phyloP scores from a whole-genome alignment of 1,140 invertebrate species.

The Drosophila suzukii region DNA sequence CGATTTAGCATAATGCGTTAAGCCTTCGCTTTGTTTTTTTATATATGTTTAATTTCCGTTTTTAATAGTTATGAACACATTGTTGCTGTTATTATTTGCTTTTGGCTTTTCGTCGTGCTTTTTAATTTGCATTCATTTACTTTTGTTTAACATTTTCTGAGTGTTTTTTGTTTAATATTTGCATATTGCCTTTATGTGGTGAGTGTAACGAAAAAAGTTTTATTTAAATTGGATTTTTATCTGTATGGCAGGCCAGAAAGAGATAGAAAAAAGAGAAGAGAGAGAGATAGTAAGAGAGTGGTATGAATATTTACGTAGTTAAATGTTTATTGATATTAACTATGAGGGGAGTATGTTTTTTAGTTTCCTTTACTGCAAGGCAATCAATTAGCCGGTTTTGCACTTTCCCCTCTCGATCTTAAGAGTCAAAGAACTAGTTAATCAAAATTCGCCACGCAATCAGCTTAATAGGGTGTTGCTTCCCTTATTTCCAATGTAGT shows the following conservation, averaged over 20 bases:
- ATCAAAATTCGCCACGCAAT: neutral
- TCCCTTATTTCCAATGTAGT: neutral
- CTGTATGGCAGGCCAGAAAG: constrained; percentile 39
- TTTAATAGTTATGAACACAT: constrained; percentile 75
- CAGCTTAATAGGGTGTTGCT: neutral
- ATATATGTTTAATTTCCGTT: constrained; percentile 43
- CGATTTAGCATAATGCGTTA: constrained; percentile 55
- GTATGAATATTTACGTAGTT: constrained; percentile 59
- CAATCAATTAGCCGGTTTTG: constrained; percentile 23
- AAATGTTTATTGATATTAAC: constrained; percentile 31
- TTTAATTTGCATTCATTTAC: constrained; percentile 36
- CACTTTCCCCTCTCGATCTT: constrained; percentile 1
- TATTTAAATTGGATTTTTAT: constrained; percentile 66
- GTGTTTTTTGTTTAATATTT: constrained; percentile 66
- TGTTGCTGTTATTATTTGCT: constrained; percentile 50
- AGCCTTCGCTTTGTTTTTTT: constrained; percentile 27
- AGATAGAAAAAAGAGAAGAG: constrained; percentile 25
- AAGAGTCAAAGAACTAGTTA: neutral
- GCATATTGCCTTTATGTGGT: constrained; percentile 65
- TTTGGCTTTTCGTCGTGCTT: constrained; percentile 19
- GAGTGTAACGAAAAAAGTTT: constrained; percentile 46
- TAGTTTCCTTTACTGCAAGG: constrained; percentile 28
- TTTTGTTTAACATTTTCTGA: constrained; percentile 51
- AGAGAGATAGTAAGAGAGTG: constrained; percentile 48
- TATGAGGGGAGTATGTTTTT: constrained; percentile 3